Conservation (phyloP, 2,797 vertebrate genomes). For the Netta rufina region DNA sequence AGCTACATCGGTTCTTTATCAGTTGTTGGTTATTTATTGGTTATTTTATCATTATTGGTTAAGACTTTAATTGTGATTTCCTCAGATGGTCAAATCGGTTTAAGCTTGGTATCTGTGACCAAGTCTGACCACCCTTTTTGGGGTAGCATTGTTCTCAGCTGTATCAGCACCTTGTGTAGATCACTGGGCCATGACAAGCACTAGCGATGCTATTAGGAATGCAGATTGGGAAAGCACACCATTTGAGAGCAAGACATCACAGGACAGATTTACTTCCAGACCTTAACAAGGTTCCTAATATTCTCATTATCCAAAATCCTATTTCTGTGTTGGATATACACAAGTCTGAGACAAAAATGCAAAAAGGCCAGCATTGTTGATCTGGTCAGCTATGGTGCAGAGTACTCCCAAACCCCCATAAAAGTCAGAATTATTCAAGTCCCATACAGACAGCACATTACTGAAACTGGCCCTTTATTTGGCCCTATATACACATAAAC, state of each 20-base stretch:
- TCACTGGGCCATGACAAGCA: neutral
- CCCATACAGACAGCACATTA: neutral
- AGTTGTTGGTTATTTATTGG: too few relatives aligned
- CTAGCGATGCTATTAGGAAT: neutral
- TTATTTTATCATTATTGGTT: neutral
- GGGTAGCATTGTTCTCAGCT: neutral
- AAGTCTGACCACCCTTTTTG: neutral
- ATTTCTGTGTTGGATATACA: neutral
- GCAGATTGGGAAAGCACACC: neutral
- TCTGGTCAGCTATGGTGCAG: neutral
- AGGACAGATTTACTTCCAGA: neutral
- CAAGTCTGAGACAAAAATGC: neutral
- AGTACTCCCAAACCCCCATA: neutral
- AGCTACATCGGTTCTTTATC: neutral
- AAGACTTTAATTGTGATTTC: neutral
- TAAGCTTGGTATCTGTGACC: neutral
- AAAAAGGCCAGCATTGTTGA: neutral
- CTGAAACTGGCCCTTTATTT: neutral
- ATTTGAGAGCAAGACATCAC: neutral
- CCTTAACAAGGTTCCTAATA: neutral
- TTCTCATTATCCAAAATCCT: neutral
- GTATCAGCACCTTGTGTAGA: neutral
- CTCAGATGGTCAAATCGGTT: neutral
- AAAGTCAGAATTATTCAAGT: neutral
- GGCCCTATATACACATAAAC: neutral